Evolutionary conservation across 2,113 vertebrate genomes (phyloP).

Genomic region (Thunnus maccoyii): DNA sequence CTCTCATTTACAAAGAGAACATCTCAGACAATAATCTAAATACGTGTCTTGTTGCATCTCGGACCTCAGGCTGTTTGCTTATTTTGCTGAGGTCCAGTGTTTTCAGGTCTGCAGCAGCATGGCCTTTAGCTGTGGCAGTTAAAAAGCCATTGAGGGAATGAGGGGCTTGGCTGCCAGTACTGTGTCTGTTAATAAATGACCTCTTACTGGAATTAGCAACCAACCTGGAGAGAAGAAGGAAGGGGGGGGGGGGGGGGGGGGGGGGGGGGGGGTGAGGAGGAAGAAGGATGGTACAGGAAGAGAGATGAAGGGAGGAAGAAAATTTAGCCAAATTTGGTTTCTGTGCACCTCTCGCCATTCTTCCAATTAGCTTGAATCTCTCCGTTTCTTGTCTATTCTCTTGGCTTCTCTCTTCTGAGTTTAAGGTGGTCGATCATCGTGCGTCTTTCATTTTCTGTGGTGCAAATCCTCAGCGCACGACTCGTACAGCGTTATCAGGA

Average conservation of each 20-base stretch:
- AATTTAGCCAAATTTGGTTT: not conserved
- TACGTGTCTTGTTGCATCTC: slow-evolving; percentile 1
- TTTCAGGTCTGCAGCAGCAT: slow-evolving; percentile 46
- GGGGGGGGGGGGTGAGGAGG: not conserved
- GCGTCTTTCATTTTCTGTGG: not conserved
- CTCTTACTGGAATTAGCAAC: slow-evolving; percentile 83
- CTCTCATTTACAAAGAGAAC: not conserved
- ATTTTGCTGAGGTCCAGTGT: slow-evolving; percentile 62
- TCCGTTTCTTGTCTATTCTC: not conserved
- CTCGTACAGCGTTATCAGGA: not conserved
- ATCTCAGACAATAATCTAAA: not conserved
- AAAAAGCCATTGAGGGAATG: slow-evolving; percentile 80
- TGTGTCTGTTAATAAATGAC: slow-evolving; percentile 78
- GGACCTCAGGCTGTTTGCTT: slow-evolving; percentile 36
- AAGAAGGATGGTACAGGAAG: not conserved
- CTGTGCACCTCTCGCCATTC: not conserved
- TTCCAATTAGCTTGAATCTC: not conserved
- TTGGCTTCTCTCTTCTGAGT: not conserved
- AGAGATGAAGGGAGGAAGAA: not conserved
- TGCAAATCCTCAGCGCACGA: no score
- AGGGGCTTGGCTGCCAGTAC: slow-evolving; percentile 60
- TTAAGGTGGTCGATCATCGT: not conserved
- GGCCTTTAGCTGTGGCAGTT: slow-evolving; percentile 67
- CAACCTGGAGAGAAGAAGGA: slow-evolving; percentile 57
- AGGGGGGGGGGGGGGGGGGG: not conserved